Conservation (phyloP, 2,888 invertebrate genomes). For the Rotaria macrura region DNA sequence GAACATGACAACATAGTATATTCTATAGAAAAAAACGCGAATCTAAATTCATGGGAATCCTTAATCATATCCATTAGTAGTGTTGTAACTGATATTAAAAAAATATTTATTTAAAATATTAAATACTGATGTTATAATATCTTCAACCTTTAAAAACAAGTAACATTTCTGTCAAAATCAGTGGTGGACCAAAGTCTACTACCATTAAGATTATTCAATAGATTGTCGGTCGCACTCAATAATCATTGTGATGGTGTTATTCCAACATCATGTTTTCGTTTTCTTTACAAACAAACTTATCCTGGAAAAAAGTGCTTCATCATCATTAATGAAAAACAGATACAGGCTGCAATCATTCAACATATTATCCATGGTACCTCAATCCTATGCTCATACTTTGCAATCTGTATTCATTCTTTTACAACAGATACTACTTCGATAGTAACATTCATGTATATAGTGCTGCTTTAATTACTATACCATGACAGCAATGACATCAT, state of each 20-base stretch:
- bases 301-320: slow-evolving; percentile 4
- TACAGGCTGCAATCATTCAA: not conserved
- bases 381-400: not conserved
- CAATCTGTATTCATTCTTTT: not conserved
- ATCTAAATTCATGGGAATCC: too few relatives aligned
- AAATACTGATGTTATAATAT: too few relatives aligned
- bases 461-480: not conserved
- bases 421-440: not conserved
- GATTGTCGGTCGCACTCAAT: too few relatives aligned
- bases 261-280: not conserved
- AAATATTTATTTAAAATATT: too few relatives aligned
- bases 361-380: not conserved
- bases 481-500: not conserved
- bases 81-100: too few relatives aligned
- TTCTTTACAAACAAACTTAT: not conserved
- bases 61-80: too few relatives aligned
- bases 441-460: not conserved
- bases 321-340: not conserved
- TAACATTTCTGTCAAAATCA: too few relatives aligned
- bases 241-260: not conserved
- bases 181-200: too few relatives aligned
- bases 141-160: too few relatives aligned
- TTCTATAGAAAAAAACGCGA: too few relatives aligned
- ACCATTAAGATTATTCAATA: too few relatives aligned
- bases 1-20: too few relatives aligned